phyloP scores from a whole-genome alignment of 2,113 vertebrate genomes.

The Antigone vipio region DNA sequence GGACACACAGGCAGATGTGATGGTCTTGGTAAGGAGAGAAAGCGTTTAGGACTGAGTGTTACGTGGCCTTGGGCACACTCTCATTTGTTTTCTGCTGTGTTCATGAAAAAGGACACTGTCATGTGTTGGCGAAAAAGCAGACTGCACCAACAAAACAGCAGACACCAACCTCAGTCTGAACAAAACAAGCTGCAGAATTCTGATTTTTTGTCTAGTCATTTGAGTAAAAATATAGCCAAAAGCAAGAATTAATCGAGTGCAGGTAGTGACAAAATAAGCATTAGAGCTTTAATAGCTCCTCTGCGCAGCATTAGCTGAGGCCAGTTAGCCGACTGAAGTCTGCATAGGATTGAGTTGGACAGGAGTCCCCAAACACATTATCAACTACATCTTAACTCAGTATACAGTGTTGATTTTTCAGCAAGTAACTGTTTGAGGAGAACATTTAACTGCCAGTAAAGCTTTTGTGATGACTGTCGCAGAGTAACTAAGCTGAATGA shows the following conservation, averaged over 20 bases:
- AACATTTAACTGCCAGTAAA: background rate
- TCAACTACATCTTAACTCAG: background rate
- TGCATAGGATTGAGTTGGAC: background rate
- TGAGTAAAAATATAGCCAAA: background rate
- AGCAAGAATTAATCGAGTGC: background rate
- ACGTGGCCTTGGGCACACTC: background rate
- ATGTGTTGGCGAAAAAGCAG: background rate
- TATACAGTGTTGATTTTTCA: background rate
- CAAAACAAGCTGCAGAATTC: background rate
- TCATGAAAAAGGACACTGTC: background rate
- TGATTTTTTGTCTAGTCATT: background rate
- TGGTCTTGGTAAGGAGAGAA: background rate
- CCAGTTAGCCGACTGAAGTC: background rate
- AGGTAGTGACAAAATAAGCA: background rate
- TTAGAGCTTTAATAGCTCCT: background rate
- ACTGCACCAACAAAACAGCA: background rate
- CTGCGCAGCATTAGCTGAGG: background rate
- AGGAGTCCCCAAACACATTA: accelerated
- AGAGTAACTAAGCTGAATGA: background rate
- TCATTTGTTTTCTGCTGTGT: background rate
- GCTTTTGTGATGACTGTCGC: background rate
- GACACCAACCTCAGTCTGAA: background rate
- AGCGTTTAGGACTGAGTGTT: background rate
- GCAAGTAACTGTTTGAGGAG: background rate
- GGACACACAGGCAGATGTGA: background rate